These are phyloP conservation scores for Choloepus didactylus DNA, from an alignment of 2,797 vertebrate genomes.

Conservation along the genomic window DNA sequence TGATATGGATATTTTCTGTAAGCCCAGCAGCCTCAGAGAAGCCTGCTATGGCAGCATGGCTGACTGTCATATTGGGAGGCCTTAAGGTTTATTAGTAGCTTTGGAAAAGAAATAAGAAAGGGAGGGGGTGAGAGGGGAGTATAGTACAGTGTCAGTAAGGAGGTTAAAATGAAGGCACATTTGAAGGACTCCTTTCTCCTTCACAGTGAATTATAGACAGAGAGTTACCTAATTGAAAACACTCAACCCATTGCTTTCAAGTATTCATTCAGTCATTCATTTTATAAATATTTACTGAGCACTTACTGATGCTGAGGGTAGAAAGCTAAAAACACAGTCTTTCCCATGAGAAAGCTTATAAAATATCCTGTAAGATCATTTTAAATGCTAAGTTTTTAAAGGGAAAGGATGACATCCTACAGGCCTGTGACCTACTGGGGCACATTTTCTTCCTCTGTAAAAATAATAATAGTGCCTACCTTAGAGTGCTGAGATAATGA, in stretches of 20 bases:
- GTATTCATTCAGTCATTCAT: neutral
- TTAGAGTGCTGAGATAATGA: neutral
- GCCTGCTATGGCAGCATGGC: neutral
- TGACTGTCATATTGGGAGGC: neutral
- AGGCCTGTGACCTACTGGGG: neutral
- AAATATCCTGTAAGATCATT: neutral
- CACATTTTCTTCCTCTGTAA: neutral
- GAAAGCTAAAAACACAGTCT: neutral
- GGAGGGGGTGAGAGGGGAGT: neutral
- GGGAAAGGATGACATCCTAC: neutral
- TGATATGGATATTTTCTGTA: neutral
- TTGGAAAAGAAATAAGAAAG: slow-evolving; percentile 6
- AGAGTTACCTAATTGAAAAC: neutral
- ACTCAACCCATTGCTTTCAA: neutral
- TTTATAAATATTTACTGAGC: neutral
- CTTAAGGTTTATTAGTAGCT: neutral
- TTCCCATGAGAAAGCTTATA: neutral
- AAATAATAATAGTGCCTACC: neutral
- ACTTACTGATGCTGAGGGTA: neutral
- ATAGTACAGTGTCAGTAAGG: neutral
- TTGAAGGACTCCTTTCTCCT: neutral
- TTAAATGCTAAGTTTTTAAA: neutral
- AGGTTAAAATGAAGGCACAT: neutral
- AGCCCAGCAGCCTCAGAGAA: neutral
- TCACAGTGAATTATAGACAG: neutral